Base-by-base conservation (phyloP, 1,140 invertebrate species). In the Dendrolimus kikuchii region DNA sequence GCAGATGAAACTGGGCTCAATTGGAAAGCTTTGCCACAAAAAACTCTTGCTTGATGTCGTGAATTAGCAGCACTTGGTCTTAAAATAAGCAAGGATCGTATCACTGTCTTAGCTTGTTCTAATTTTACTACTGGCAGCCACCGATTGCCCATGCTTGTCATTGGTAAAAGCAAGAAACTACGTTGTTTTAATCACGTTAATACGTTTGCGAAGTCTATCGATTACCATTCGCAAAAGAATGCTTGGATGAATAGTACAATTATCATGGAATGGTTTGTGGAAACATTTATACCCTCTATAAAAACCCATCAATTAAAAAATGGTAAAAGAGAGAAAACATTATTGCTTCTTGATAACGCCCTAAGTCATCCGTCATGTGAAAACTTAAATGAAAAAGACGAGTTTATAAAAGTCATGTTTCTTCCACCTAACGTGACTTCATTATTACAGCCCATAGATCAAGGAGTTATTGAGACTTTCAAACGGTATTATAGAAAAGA, bases 1-100 rank as follows among this genome's bases (percentile, higher is more conserved):
- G 70, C 66, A 49, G 80, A 84, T 55, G 77, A 84, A 69, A 74
- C 69, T 40, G 74, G 74, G n/a, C 57, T 86, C 40, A n/a, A n/a
- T n/a, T n/a, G n/a, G n/a, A 66, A 81, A 75, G 51, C 60, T 51
- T 49, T 87, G 38, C 74, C 78, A 23, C 54, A 45, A 49, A 81
- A 73, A 68, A 65, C 77, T 59, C 56, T n/a, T n/a, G 74, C 56
- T 51, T 78, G 68, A 38, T 53, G 54, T 54, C 59, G 63, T 64
- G 68, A 86, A 69, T 66, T 61, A 59, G 49, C 59, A 60, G 71
- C 71, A 58, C 65, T 66, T 57, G 69, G 64, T 55, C 63, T 60
- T 48, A 77, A 86, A 65, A 52, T 66, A 40, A 71, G 64, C 52
- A 84, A 76, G 64, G 69, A 79, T 39, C 44, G 75, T 38, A 55